These are phyloP conservation scores for Malachius bipustulatus DNA, from an alignment of 2,888 invertebrate species.

Conservation along the genomic window DNA sequence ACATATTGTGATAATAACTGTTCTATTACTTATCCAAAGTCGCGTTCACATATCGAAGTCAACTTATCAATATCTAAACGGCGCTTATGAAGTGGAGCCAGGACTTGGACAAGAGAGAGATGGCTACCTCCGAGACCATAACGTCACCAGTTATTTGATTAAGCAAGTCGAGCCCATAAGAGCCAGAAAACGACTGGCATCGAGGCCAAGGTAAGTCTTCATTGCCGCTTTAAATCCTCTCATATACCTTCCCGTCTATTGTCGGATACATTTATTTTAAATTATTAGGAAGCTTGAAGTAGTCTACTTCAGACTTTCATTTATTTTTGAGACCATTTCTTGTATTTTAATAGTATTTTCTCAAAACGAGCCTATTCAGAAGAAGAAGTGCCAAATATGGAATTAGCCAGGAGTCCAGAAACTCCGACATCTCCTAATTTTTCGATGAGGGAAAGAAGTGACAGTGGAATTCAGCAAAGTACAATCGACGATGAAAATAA, in stretches of 20 bases:
- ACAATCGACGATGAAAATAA: constrained; percentile 65
- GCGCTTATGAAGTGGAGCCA: constrained; percentile 86
- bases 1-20: too few species aligned
- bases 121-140: constrained; percentile 72
- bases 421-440: constrained; percentile 24
- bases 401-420: too few species aligned
- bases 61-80: constrained; percentile 72
- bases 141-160: constrained; percentile 81
- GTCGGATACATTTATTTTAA: neutral
- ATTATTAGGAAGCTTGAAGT: constrained; percentile 6
- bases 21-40: constrained; percentile 38
- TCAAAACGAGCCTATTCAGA: constrained; percentile 36
- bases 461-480: constrained; percentile 36
- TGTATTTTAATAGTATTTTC: constrained; percentile 33
- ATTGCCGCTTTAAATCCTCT: neutral
- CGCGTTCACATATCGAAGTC: constrained; percentile 92
- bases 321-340: too few species aligned
- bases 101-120: constrained; percentile 79
- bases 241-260: neutral
- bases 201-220: constrained; percentile 36
- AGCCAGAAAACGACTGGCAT: constrained; percentile 39
- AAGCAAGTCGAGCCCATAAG: constrained; percentile 66
- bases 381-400: too few species aligned
- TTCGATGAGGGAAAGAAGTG: constrained; percentile 32
- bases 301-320: too few species aligned